Conservation (phyloP, 1,140 invertebrate species). For the Artemia franciscana region DNA sequence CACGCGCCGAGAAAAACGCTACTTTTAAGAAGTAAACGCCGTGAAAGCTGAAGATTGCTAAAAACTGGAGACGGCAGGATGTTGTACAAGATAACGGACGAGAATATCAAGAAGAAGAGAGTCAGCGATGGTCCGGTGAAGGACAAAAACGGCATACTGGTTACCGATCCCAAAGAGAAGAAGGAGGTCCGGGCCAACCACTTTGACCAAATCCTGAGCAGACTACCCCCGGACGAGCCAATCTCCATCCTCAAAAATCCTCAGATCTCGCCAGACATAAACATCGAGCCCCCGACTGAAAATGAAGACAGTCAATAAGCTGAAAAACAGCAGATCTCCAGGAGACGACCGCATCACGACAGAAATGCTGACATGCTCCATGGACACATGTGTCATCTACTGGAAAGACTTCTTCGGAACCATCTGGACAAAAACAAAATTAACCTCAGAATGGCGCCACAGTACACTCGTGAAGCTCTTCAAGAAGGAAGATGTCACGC, state of each 20-base stretch:
- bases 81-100: no score
- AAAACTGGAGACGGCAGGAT: no score
- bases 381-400: background rate
- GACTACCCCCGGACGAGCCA: background rate
- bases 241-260: background rate
- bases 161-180: background rate
- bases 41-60: no score
- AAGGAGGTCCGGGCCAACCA: background rate
- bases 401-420: background rate
- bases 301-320: background rate
- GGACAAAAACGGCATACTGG: background rate
- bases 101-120: no score
- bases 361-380: background rate
- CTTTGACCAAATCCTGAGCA: background rate
- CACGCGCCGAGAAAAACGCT: no score
- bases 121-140: no score
- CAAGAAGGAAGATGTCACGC: no score
- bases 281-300: background rate
- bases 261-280: background rate
- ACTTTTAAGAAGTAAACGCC: no score
- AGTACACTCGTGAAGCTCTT: no score
- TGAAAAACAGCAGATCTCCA: background rate
- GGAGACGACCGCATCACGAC: background rate
- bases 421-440: background rate
- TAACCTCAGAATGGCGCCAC: background rate